Conservation (phyloP, 2,113 vertebrate genomes). For the Salvelinus sp. region DNA sequence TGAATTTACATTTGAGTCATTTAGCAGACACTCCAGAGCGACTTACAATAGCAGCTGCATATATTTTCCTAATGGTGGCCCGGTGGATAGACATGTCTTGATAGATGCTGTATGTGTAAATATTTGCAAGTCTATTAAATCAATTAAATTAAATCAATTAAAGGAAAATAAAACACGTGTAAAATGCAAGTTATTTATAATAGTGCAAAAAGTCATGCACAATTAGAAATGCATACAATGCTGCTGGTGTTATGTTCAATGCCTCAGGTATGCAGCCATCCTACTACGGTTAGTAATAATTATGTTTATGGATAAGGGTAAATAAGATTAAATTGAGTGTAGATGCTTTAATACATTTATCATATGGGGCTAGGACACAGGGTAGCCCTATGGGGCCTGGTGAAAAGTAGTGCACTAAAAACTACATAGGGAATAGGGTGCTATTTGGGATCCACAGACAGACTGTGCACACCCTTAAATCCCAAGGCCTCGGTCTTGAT, state of each 20-base stretch:
- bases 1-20: too few relatives aligned
- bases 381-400: too few relatives aligned
- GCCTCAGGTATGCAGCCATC: neutral
- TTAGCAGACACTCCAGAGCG: too few relatives aligned
- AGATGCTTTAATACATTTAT: conserved; percentile 16
- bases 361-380: conserved; percentile 2
- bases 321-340: neutral
- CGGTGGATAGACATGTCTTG: neutral
- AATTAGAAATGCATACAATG: neutral
- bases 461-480: conserved; percentile 20
- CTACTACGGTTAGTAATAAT: neutral
- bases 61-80: too few relatives aligned
- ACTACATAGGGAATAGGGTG: too few relatives aligned
- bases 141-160: neutral
- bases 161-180: neutral
- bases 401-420: too few relatives aligned
- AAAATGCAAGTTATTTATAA: neutral
- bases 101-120: too few relatives aligned
- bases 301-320: neutral
- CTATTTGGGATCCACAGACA: neutral
- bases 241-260: neutral
- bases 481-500: conserved; percentile 16
- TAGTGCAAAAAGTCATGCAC: neutral
- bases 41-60: too few relatives aligned
- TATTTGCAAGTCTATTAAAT: too few relatives aligned